These are phyloP conservation scores for Oligia latruncula DNA, from an alignment of 2,888 invertebrate species.

Conservation along the genomic window DNA sequence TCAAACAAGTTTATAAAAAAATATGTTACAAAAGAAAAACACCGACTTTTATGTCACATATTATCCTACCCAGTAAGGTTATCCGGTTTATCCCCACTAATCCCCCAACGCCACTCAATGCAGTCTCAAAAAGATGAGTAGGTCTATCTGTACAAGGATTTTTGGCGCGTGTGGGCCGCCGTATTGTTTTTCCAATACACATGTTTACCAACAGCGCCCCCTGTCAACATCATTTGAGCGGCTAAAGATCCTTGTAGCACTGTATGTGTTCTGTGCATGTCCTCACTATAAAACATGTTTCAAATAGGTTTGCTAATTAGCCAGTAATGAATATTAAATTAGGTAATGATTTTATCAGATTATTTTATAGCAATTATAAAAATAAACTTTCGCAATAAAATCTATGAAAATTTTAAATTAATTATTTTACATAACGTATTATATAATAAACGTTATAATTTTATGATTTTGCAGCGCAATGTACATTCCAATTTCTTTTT, in stretches of 20 bases:
- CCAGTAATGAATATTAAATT: neutral
- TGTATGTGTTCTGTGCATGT: neutral
- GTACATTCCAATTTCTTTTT: conserved; percentile 1
- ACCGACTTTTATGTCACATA: neutral
- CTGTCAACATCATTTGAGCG: neutral
- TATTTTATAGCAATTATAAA: neutral
- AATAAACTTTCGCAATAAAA: neutral
- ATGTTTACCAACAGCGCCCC: neutral
- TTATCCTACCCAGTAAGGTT: neutral
- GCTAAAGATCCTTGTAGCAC: neutral
- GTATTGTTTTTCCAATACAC: neutral
- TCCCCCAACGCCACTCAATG: neutral
- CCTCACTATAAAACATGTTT: neutral
- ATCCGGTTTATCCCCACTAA: neutral
- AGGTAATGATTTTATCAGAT: too few relatives aligned
- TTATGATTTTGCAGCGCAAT: conserved; percentile 10
- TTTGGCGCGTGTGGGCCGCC: neutral
- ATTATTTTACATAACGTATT: neutral
- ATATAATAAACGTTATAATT: neutral
- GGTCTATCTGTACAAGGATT: neutral
- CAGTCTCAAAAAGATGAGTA: neutral
- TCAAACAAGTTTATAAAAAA: conserved; percentile 22
- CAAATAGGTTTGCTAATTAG: neutral
- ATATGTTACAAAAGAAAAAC: neutral
- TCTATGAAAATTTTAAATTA: neutral